Evolutionary conservation across 2,113 vertebrate genomes (phyloP), one percentile per base, ranked within the genome.

Genomic region (Leptocoma aspasia): DNA sequence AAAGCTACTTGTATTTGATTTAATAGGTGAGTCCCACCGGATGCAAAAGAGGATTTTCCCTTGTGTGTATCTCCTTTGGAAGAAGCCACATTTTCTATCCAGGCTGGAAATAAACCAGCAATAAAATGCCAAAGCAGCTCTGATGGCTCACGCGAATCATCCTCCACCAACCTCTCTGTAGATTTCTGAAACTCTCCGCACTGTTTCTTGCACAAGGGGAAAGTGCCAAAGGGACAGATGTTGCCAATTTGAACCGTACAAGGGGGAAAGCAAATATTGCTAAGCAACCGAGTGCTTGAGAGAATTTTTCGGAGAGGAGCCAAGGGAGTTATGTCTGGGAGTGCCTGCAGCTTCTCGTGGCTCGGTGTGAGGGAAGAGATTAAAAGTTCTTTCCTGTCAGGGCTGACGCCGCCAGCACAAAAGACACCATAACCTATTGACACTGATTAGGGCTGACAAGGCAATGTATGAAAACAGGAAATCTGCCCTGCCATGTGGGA

Each of bases 241-340:
- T 97, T 98, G 98, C 97, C 96, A 89, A 72, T 98, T 98, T 94
- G 97, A 96, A 92, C 96, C 3, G 14, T 97, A 95, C 90, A 97
- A 97, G 97, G 97, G 97, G 97, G 97, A 97, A 98, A 95, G 97
- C 97, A 95, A 94, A 96, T 84, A 98, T 98, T 98, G 98, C 98
- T 98, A 98, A 98, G 98, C 98, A 98, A 98, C 98, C 26, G 42
- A 95, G 96, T 89, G 95, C 97, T 98, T 97, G 94, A 95, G 97
- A 97, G 96, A 82, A 30, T 97, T 98, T 98, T 98, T 98, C 96
- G 92, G 98, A 98, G 97, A 91, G 76, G 96, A 98, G 97, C 98
- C 98, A 98, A 94, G 98, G 98, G 98, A 98, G 91, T 97, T 97
- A 75, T 97, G 97, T 96, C 97, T 97, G 96, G 97, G 97, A 98